These are phyloP conservation scores for Falco columbarius DNA, from an alignment of 2,797 vertebrate genomes.

Conservation along the genomic window DNA sequence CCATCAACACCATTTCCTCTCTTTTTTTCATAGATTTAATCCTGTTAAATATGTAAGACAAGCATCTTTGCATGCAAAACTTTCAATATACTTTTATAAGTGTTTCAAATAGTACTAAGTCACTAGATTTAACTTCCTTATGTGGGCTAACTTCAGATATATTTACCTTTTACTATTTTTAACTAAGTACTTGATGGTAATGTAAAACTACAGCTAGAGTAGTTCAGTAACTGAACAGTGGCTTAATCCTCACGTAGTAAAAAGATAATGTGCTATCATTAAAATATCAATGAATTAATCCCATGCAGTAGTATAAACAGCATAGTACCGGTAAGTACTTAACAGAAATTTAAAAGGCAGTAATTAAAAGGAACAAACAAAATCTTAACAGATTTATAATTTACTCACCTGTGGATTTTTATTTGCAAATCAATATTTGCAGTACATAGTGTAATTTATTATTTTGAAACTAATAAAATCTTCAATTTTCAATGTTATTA, in stretches of 20 bases:
- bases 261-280: slow-evolving; percentile 8
- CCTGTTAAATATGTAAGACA: neutral
- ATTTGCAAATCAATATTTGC: slow-evolving; percentile 6
- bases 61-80: neutral
- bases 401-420: neutral
- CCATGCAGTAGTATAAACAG: neutral
- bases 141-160: slow-evolving; percentile 8
- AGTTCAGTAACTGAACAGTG: slow-evolving; percentile 27
- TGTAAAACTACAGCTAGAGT: slow-evolving; percentile 12
- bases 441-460: neutral
- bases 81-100: slow-evolving; percentile 19
- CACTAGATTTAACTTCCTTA: neutral
- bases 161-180: slow-evolving; percentile 42
- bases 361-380: slow-evolving; percentile 32
- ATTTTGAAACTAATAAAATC: neutral
- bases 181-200: neutral
- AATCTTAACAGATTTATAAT: neutral
- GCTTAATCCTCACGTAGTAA: neutral
- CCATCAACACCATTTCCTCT: neutral
- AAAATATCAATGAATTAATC: slow-evolving; percentile 49
- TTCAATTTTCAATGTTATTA: neutral
- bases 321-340: slow-evolving; percentile 6
- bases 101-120: slow-evolving; percentile 9
- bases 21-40: neutral
- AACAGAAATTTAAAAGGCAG: slow-evolving; percentile 21